A percentile compares a stretch with the other conserved stretches of the same genome.
These are phyloP conservation scores for Pollimyrus isidori DNA, from an alignment of 2,113 vertebrate species.

Conservation along the genomic window DNA sequence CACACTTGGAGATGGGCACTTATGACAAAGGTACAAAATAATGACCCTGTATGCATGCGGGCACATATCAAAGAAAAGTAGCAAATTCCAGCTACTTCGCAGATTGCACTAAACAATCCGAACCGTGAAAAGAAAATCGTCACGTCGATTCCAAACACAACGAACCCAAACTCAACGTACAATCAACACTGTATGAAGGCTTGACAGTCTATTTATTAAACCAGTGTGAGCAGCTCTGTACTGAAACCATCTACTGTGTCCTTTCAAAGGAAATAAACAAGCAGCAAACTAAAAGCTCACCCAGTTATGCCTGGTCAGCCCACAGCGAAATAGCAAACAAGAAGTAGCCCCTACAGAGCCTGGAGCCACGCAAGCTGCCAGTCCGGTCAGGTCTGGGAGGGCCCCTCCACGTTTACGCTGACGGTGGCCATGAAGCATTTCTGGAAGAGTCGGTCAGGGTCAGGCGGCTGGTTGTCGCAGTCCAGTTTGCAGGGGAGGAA, in stretches of 20 bases:
- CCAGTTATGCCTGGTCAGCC: not conserved
- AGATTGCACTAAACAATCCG: not conserved
- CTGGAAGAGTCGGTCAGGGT: constrained; percentile 57
- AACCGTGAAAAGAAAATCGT: not conserved
- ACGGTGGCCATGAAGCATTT: constrained; percentile 62
- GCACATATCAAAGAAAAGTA: not conserved
- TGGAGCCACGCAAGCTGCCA: not conserved
- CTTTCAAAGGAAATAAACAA: not conserved
- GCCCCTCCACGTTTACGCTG: constrained; percentile 53
- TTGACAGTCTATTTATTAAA: not conserved
- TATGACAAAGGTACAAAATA: not conserved
- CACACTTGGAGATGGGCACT: not conserved
- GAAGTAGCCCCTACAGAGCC: not conserved
- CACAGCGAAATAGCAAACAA: not conserved
- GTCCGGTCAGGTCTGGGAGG: constrained; percentile 35
- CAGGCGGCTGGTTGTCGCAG: constrained; percentile 58
- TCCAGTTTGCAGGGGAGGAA: constrained; percentile 56
- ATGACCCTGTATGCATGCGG: not conserved
- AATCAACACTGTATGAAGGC: not conserved
- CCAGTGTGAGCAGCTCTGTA: not conserved
- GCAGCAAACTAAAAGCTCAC: not conserved
- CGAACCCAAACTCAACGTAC: not conserved
- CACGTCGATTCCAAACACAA: not conserved
- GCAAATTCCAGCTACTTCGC: not conserved
- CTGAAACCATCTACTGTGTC: not conserved